Evolutionary conservation across 2,113 vertebrate genomes (phyloP).

Genomic region (Rhineura floridana): DNA sequence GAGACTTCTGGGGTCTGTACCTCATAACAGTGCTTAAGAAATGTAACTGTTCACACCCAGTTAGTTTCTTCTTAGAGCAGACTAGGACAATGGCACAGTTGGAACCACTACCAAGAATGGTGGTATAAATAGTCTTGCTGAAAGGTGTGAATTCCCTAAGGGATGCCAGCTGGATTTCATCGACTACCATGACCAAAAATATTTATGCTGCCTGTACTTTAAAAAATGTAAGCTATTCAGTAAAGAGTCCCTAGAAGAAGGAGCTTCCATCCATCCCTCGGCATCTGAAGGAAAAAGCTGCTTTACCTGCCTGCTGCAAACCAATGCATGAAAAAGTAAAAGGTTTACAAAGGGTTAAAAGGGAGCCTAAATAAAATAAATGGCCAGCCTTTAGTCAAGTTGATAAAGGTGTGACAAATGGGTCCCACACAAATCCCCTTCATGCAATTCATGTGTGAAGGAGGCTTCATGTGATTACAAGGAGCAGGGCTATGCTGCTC

Average conservation of each 20-base stretch:
- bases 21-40: neutral
- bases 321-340: neutral
- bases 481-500: no score
- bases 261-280: neutral
- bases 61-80: neutral
- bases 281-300: neutral
- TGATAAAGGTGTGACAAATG: neutral
- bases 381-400: neutral
- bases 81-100: neutral
- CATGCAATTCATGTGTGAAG: no score
- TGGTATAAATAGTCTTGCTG: neutral
- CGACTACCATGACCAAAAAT: neutral
- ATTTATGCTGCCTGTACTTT: neutral
- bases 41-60: neutral
- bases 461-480: no score
- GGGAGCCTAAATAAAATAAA: neutral
- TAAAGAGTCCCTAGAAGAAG: neutral
- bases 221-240: neutral
- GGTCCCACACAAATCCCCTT: no score
- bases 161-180: neutral
- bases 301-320: neutral
- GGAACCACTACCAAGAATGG: neutral
- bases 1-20: neutral
- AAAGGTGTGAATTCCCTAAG: neutral
- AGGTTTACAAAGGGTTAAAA: neutral